These are phyloP conservation scores for Leucozona laternaria DNA, from an alignment of 2,888 invertebrate genomes.

Conservation along the genomic window DNA sequence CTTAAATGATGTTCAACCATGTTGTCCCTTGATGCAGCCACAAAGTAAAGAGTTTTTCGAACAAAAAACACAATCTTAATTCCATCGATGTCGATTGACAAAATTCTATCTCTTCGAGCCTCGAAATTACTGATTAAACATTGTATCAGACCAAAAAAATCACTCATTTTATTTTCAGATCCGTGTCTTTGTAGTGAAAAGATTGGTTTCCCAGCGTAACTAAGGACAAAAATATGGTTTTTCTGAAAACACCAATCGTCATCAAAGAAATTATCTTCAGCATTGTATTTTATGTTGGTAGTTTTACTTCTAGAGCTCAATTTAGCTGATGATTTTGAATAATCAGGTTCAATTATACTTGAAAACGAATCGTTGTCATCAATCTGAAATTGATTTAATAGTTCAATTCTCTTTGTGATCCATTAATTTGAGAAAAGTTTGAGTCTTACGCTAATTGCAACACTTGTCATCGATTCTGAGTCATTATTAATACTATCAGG, in stretches of 20 bases:
- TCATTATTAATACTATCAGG: slow-evolving; percentile 36
- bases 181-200: slow-evolving; percentile 92
- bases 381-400: neutral
- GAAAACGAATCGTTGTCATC: neutral
- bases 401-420: too few relatives aligned
- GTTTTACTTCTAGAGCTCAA: neutral
- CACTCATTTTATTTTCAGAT: slow-evolving; percentile 96
- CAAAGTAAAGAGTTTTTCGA: slow-evolving; percentile 95
- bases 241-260: slow-evolving; percentile 91
- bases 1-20: slow-evolving; percentile 92
- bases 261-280: slow-evolving; percentile 86
- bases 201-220: slow-evolving; percentile 98
- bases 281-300: neutral
- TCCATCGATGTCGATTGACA: slow-evolving; percentile 92
- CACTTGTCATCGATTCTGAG: slow-evolving; percentile 76
- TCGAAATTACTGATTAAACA: slow-evolving; percentile 96
- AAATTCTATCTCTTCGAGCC: slow-evolving; percentile 91
- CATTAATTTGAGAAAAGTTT: neutral
- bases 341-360: neutral
- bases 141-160: slow-evolving; percentile 97
- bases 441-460: slow-evolving; percentile 1
- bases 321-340: neutral
- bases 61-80: slow-evolving; percentile 96
- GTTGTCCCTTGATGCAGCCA: slow-evolving; percentile 92
- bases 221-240: slow-evolving; percentile 97